These are phyloP conservation scores for Parauchenoglanis ngamensis DNA, from an alignment of 2,797 vertebrate species.

Conservation along the genomic window DNA sequence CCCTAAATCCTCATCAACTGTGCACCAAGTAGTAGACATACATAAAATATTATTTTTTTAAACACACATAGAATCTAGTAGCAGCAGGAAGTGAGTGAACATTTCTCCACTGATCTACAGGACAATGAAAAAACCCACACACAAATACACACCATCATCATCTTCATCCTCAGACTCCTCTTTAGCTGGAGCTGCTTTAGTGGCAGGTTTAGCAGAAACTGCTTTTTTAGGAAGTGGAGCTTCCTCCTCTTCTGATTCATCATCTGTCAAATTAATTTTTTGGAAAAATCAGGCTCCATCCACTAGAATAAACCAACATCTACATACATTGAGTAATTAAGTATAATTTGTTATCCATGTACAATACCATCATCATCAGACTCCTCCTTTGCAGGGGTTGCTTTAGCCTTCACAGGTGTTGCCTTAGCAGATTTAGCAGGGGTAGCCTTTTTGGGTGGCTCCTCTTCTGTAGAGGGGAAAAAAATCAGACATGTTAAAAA, in stretches of 20 bases:
- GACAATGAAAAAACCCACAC: not conserved
- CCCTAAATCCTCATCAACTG: constrained; percentile 73
- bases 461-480: constrained; percentile 32
- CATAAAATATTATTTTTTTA: not conserved
- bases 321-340: not conserved
- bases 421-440: constrained; percentile 36
- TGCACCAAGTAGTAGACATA: constrained; percentile 9
- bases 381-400: constrained; percentile 68
- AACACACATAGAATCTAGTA: not conserved
- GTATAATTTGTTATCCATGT: not conserved
- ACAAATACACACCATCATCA: constrained; percentile 55
- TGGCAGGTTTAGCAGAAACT: constrained; percentile 41
- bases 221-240: constrained; percentile 67
- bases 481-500: not conserved
- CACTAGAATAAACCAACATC: not conserved
- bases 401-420: constrained; percentile 40
- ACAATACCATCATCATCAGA: constrained; percentile 59
- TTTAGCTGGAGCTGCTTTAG: constrained; percentile 67
- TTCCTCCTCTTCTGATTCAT: constrained; percentile 72
- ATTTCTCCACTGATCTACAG: not conserved
- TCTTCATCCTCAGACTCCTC: constrained; percentile 65
- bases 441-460: constrained; percentile 46
- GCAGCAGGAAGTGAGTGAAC: not conserved
- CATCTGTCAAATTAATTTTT: not conserved
- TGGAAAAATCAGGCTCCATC: not conserved